These are phyloP conservation scores for Nothobranchius kuhntae DNA, from an alignment of 2,113 vertebrate species.

Conservation along the genomic window DNA sequence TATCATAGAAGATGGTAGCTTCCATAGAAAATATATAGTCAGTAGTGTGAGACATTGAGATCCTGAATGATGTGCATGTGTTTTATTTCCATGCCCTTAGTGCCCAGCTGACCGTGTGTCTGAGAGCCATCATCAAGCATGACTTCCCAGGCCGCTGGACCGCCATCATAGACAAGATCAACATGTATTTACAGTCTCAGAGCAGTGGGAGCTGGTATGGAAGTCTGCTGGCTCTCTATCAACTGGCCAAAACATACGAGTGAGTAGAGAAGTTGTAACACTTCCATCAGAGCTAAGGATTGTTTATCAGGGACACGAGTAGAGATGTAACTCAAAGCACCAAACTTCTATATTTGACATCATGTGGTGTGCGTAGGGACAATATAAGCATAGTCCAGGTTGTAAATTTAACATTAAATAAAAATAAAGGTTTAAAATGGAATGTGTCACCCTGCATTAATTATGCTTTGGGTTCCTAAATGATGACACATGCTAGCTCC, in stretches of 20 bases:
- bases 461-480: too few relatives aligned
- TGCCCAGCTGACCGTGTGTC: slow-evolving; percentile 93
- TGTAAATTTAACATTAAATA: too few relatives aligned
- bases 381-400: too few relatives aligned
- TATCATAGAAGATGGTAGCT: not conserved
- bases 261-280: slow-evolving; percentile 86
- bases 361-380: too few relatives aligned
- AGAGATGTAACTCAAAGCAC: too few relatives aligned
- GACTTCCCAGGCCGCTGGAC: slow-evolving; percentile 98
- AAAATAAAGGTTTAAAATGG: too few relatives aligned
- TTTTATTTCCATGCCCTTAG: slow-evolving; percentile 52
- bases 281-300: not conserved
- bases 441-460: too few relatives aligned
- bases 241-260: slow-evolving; percentile 98
- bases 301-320: too few relatives aligned
- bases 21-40: not conserved
- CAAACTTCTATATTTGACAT: too few relatives aligned
- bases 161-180: slow-evolving; percentile 91
- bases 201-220: slow-evolving; percentile 94
- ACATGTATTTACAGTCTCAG: slow-evolving; percentile 89
- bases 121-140: slow-evolving; percentile 93
- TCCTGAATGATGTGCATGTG: not conserved
- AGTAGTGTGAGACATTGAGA: not conserved
- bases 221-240: slow-evolving; percentile 92
- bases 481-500: too few relatives aligned